Evolutionary conservation across 2,113 vertebrate species (phyloP).

Genomic region (Pollimyrus isidori): DNA sequence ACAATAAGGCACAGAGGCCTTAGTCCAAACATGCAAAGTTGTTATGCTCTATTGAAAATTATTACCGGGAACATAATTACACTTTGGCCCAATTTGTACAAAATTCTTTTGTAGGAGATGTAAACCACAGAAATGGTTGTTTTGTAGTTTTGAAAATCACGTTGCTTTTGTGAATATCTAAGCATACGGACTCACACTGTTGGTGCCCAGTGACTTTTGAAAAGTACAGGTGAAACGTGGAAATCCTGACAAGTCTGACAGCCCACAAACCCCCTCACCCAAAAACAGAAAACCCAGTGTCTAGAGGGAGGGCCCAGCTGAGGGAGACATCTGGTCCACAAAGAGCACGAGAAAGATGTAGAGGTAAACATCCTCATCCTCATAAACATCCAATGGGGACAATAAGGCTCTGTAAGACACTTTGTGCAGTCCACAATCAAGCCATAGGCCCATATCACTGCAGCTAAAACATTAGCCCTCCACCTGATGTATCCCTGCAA

Average conservation of each 20-base stretch:
- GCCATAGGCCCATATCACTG: background rate
- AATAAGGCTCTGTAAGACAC: background rate
- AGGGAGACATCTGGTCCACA: background rate
- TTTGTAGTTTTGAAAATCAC: background rate
- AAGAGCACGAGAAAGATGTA: background rate
- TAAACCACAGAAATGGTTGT: background rate
- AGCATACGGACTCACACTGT: background rate
- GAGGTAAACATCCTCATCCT: background rate
- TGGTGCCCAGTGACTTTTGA: background rate
- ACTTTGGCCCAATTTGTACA: background rate
- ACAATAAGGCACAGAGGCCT: background rate
- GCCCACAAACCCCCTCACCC: background rate
- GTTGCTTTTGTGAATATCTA: background rate
- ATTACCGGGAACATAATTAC: background rate
- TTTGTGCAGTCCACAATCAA: background rate
- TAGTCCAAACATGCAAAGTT: background rate
- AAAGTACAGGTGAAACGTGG: background rate
- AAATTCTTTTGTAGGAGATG: background rate
- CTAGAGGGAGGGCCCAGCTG: background rate
- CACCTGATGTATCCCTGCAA: conserved; percentile 6
- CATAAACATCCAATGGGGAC: background rate
- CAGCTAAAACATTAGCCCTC: background rate
- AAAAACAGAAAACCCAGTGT: background rate
- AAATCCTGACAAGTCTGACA: background rate
- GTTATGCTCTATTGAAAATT: background rate